A percentile compares a stretch with the other conserved stretches of the same genome.
phyloP scores from a whole-genome alignment of 2,113 vertebrate genomes.

The Corydoras sp. region DNA sequence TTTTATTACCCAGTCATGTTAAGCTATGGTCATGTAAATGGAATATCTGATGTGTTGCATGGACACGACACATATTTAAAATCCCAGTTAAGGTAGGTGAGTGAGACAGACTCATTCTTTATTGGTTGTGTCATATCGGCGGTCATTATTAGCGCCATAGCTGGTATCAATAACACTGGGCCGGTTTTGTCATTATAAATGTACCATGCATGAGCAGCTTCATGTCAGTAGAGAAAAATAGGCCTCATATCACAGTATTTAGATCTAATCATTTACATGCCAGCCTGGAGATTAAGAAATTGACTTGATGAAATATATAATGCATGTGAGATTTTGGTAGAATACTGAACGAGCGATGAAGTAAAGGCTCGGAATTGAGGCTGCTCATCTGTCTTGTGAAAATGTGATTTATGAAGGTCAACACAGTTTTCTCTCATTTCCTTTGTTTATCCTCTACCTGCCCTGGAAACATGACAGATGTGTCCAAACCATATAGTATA shows the following conservation, averaged over 20 bases:
- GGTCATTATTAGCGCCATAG: slow-evolving; percentile 31
- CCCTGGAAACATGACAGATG: neutral
- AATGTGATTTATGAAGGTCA: neutral
- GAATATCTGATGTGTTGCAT: too few species aligned
- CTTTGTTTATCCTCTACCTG: neutral
- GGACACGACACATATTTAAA: too few species aligned
- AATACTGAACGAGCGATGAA: slow-evolving; percentile 12
- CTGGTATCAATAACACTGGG: slow-evolving; percentile 19
- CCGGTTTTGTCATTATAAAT: slow-evolving; percentile 11
- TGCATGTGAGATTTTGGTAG: neutral
- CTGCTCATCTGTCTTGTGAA: neutral
- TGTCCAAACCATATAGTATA: too few species aligned
- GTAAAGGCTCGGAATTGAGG: neutral
- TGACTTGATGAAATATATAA: neutral
- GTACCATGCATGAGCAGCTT: neutral
- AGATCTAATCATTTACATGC: slow-evolving; percentile 2
- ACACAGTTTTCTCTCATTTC: too few species aligned
- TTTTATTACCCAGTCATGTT: too few species aligned
- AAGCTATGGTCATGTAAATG: too few species aligned
- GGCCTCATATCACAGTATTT: neutral
- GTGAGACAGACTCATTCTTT: neutral
- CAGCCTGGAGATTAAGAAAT: slow-evolving; percentile 9
- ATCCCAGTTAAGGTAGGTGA: slow-evolving; percentile 19
- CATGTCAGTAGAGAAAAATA: slow-evolving; percentile 15
- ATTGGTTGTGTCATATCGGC: neutral